phyloP scores from a whole-genome alignment of 35 echinoderm and acorn worm genomes.

The Acanthaster planci region DNA sequence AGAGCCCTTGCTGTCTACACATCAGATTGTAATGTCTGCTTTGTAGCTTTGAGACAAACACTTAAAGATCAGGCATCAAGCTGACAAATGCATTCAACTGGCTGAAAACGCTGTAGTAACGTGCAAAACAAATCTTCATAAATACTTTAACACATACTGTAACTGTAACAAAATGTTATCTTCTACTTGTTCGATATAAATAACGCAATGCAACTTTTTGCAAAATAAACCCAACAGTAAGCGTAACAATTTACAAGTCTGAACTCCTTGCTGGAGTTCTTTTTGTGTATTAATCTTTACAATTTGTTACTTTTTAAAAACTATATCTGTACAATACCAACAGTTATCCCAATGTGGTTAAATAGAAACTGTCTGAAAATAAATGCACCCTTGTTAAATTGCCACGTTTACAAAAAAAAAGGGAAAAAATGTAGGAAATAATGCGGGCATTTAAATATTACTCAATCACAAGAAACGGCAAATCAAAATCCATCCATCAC shows the following conservation, averaged over 20 bases:
- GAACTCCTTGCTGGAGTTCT: neutral
- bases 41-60: too few species aligned
- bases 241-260: conserved; percentile 20
- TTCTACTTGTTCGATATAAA: conserved; percentile 2
- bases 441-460: conserved; percentile 12
- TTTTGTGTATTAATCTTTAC: conserved; percentile 4
- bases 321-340: conserved; percentile 21
- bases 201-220: conserved; percentile 31
- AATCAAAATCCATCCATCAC: conserved; percentile 17
- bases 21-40: too few species aligned
- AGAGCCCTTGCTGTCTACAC: too few species aligned
- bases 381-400: conserved; percentile 25
- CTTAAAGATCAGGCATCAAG: too few species aligned
- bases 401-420: conserved; percentile 6
- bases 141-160: conserved; percentile 21
- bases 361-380: conserved; percentile 6
- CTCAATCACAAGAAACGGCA: conserved; percentile 16
- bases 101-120: too few species aligned
- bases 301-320: conserved; percentile 22
- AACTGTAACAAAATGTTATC: conserved; percentile 7
- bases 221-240: conserved; percentile 24
- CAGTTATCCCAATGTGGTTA: conserved; percentile 13
- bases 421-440: too few species aligned
- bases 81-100: neutral
- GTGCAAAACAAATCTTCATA: neutral